phyloP scores from a whole-genome alignment of 2,113 vertebrate genomes.

The Actinemys pallida region DNA sequence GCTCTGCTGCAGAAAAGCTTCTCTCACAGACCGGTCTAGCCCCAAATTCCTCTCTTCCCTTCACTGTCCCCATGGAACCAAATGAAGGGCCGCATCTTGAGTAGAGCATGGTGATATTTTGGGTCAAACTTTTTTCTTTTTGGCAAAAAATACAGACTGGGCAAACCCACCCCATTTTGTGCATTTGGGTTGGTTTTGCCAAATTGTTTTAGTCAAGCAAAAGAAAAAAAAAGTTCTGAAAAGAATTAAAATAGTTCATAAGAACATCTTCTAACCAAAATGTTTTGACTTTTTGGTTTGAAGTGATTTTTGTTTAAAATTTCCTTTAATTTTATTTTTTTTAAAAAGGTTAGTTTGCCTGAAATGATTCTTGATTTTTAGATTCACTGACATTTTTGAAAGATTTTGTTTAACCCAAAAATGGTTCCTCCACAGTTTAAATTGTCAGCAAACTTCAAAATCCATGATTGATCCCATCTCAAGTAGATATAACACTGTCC shows the following conservation, averaged over 20 bases:
- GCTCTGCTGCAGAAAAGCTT: rapidly evolving
- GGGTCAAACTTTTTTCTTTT: background rate
- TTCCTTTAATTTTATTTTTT: background rate
- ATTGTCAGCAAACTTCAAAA: background rate
- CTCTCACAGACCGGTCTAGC: background rate
- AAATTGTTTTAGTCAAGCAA: background rate
- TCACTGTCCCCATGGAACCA: background rate
- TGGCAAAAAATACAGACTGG: background rate
- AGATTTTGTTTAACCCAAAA: background rate
- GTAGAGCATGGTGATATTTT: background rate
- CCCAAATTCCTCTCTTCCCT: background rate
- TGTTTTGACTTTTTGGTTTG: background rate
- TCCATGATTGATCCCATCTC: background rate
- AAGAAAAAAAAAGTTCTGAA: background rate
- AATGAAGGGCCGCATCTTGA: background rate
- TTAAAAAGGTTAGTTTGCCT: background rate
- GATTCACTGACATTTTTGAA: background rate
- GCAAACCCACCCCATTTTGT: background rate
- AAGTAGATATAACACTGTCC: too few species aligned
- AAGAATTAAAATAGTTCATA: background rate
- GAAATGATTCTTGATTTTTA: background rate
- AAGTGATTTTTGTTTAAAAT: background rate
- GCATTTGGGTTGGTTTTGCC: background rate
- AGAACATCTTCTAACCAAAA: background rate
- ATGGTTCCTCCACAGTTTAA: background rate